Evolutionary conservation across 1,140 invertebrate species (phyloP).

Genomic region (Drosophila truncata): DNA sequence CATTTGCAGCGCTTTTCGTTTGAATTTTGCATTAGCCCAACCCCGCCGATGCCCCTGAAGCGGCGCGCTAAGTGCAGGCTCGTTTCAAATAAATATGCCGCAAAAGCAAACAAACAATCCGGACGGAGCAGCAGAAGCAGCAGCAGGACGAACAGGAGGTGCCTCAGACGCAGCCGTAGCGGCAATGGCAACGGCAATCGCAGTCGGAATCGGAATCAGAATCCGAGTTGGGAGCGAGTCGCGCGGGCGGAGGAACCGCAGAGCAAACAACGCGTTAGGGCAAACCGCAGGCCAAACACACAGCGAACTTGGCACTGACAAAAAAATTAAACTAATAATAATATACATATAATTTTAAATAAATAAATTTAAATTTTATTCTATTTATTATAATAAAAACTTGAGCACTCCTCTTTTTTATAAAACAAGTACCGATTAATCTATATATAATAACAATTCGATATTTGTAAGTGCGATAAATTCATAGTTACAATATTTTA

Average conservation of each 20-base stretch:
- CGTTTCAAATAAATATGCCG: slow-evolving; percentile 82
- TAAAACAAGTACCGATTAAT: too few species aligned
- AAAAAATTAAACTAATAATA: neutral
- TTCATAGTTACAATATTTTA: neutral
- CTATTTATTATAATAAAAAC: neutral
- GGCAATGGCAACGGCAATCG: slow-evolving; percentile 45
- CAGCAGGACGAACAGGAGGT: slow-evolving; percentile 4
- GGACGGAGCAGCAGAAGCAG: slow-evolving; percentile 15
- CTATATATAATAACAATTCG: too few species aligned
- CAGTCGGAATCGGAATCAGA: slow-evolving; percentile 25
- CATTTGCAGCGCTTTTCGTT: slow-evolving; percentile 80
- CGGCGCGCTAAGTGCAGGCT: slow-evolving; percentile 73
- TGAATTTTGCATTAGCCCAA: slow-evolving; percentile 78
- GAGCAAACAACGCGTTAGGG: slow-evolving; percentile 76
- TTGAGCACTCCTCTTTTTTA: neutral
- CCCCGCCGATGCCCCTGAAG: neutral
- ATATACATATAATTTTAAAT: neutral
- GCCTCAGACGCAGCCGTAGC: slow-evolving; percentile 13
- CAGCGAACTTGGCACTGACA: slow-evolving; percentile 3
- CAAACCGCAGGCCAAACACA: slow-evolving; percentile 68
- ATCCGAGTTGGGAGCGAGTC: slow-evolving; percentile 5
- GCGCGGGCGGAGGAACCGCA: slow-evolving; percentile 27
- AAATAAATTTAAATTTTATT: accelerated
- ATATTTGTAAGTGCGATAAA: neutral
- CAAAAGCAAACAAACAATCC: slow-evolving; percentile 81